These are phyloP conservation scores for Carcina quercana DNA, from an alignment of 2,888 invertebrate species.

Conservation along the genomic window DNA sequence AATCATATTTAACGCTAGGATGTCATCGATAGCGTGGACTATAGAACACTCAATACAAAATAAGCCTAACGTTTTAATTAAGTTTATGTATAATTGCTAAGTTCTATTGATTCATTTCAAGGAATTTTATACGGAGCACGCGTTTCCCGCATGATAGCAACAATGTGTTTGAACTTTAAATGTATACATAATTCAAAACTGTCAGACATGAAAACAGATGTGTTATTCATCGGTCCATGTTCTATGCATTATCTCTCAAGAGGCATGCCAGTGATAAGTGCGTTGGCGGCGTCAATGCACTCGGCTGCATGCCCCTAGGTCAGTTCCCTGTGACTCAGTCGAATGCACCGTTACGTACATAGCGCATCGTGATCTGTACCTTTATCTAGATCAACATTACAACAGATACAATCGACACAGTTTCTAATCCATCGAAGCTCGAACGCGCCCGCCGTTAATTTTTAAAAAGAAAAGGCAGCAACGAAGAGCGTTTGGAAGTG, in stretches of 20 bases:
- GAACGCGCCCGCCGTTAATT: conserved; percentile 3
- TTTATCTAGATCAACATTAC: conserved; percentile 22
- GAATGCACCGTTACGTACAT: conserved; percentile 65
- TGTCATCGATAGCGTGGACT: too few relatives aligned
- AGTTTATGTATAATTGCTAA: too few relatives aligned
- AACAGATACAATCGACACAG: not conserved
- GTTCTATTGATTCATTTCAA: too few relatives aligned
- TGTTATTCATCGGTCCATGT: conserved; percentile 61
- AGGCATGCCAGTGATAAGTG: conserved; percentile 68
- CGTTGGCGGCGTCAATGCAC: conserved; percentile 66
- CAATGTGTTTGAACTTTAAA: conserved; percentile 45
- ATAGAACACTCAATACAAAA: too few relatives aligned
- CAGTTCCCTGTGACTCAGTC: conserved; percentile 72
- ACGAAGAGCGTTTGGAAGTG: conserved; percentile 27
- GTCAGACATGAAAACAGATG: conserved; percentile 55
- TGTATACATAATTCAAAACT: conserved; percentile 42
- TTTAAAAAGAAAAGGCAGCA: conserved; percentile 14
- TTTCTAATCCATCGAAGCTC: conserved; percentile 15
- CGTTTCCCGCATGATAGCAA: conserved; percentile 26
- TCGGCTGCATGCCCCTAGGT: conserved; percentile 68
- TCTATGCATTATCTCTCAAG: conserved; percentile 65
- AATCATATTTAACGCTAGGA: too few relatives aligned
- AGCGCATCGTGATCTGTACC: conserved; percentile 50
- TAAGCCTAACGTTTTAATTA: too few relatives aligned
- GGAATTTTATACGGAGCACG: too few relatives aligned